A percentile compares a stretch with the other conserved stretches of the same genome.
Conservation (phyloP, 2,113 vertebrate species). For the Coreoperca whiteheadi region DNA sequence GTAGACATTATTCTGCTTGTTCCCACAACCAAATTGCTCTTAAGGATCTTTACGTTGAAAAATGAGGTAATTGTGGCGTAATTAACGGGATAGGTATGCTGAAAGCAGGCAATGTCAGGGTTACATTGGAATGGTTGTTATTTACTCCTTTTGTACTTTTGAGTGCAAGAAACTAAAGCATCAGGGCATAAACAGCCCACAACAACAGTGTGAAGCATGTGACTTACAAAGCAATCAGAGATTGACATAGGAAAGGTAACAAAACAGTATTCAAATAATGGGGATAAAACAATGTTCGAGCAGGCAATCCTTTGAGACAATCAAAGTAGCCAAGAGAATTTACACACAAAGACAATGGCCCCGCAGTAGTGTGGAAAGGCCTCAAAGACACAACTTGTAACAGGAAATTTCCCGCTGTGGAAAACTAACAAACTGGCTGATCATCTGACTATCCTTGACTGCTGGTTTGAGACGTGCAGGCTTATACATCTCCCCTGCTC, state of each 20-base stretch:
- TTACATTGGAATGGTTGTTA: slow-evolving; percentile 17
- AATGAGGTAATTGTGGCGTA: slow-evolving; percentile 10
- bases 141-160: slow-evolving; percentile 3
- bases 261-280: background rate
- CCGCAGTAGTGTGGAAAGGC: background rate
- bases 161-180: slow-evolving; percentile 29
- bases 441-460: no score
- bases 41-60: slow-evolving; percentile 10
- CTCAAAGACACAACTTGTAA: background rate
- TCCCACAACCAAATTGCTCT: background rate
- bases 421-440: background rate
- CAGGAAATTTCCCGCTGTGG: background rate
- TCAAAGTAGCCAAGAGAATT: background rate
- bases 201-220: background rate
- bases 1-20: slow-evolving; percentile 20
- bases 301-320: background rate
- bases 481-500: no score
- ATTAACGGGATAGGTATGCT: slow-evolving; percentile 15
- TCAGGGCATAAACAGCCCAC: background rate
- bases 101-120: slow-evolving; percentile 17
- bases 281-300: background rate
- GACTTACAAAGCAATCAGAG: background rate
- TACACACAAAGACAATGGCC: background rate
- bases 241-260: background rate
- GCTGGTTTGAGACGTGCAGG: no score